Evolutionary conservation across 2,113 vertebrate species (phyloP).

Genomic region (Protobothrops flavoviridis): DNA sequence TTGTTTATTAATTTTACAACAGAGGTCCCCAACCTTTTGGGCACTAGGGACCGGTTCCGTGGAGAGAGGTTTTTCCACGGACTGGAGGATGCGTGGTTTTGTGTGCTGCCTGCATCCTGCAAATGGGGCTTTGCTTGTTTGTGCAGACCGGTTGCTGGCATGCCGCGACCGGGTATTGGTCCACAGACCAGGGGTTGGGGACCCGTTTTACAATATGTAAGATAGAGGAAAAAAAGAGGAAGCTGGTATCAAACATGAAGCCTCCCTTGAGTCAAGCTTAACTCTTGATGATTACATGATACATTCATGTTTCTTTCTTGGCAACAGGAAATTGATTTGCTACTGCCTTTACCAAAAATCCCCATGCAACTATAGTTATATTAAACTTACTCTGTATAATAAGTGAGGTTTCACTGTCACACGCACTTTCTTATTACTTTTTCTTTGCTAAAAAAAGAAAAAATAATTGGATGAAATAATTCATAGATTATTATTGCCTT

Average conservation of each 20-base stretch:
- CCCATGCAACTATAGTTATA: not conserved
- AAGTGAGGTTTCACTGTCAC: constrained; percentile 97
- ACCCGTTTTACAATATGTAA: not conserved
- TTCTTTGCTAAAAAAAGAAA: constrained; percentile 78
- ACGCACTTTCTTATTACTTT: constrained; percentile 91
- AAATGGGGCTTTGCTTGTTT: too few species aligned
- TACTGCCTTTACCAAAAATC: not conserved
- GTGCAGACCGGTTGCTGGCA: too few species aligned
- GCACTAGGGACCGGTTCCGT: too few species aligned
- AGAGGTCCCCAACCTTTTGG: too few species aligned
- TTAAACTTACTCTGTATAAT: constrained; percentile 86
- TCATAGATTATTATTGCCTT: not conserved
- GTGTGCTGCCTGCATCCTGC: too few species aligned
- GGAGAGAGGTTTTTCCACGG: too few species aligned
- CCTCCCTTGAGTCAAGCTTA: not conserved
- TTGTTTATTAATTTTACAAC: not conserved
- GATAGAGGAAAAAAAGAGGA: not conserved
- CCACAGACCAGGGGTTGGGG: too few species aligned
- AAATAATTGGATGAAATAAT: constrained; percentile 11
- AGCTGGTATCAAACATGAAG: not conserved
- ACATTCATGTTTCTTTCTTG: not conserved
- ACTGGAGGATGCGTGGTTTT: too few species aligned
- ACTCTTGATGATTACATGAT: not conserved
- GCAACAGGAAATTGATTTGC: not conserved
- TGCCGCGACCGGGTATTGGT: too few species aligned